Conservation (phyloP, 2,888 invertebrate species). For the Lasioglossum figueresi region DNA sequence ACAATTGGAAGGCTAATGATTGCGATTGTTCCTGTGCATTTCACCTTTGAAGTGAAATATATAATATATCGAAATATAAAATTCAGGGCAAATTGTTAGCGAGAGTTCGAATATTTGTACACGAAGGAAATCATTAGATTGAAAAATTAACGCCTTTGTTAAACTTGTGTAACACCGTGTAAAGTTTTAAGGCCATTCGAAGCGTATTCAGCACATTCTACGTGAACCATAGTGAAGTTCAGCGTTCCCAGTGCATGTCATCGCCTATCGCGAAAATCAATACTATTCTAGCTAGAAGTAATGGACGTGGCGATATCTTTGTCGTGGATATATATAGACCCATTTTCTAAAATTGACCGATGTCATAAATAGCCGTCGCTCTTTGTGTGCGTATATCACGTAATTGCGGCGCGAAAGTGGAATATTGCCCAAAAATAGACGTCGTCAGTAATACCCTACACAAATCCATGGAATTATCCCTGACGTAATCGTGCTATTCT, state of each 20-base stretch:
- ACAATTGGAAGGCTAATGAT: background rate
- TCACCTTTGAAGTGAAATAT: too few relatives aligned
- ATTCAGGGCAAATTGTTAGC: too few relatives aligned
- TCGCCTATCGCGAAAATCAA: slow-evolving; percentile 35
- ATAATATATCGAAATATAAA: too few relatives aligned
- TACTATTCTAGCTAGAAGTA: slow-evolving; percentile 40
- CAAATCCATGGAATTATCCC: background rate
- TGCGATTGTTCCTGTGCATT: too few relatives aligned
- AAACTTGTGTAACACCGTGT: background rate
- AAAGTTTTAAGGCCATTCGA: background rate
- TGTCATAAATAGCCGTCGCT: slow-evolving; percentile 31
- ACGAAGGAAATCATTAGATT: background rate
- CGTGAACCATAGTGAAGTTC: slow-evolving; percentile 28
- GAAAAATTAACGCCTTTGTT: background rate
- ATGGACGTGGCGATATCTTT: slow-evolving; percentile 53
- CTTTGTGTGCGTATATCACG: slow-evolving; percentile 1
- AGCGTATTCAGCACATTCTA: background rate
- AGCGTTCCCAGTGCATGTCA: slow-evolving; percentile 20
- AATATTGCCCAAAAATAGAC: slow-evolving; percentile 36
- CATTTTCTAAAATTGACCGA: slow-evolving; percentile 50
- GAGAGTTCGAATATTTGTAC: background rate
- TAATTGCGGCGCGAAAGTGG: slow-evolving; percentile 36
- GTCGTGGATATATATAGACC: slow-evolving; percentile 43
- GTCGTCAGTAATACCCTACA: background rate
- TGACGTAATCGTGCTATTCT: background rate